These are phyloP conservation scores for Toxonevra muliebris DNA, from an alignment of 2,888 invertebrate genomes.

Conservation along the genomic window DNA sequence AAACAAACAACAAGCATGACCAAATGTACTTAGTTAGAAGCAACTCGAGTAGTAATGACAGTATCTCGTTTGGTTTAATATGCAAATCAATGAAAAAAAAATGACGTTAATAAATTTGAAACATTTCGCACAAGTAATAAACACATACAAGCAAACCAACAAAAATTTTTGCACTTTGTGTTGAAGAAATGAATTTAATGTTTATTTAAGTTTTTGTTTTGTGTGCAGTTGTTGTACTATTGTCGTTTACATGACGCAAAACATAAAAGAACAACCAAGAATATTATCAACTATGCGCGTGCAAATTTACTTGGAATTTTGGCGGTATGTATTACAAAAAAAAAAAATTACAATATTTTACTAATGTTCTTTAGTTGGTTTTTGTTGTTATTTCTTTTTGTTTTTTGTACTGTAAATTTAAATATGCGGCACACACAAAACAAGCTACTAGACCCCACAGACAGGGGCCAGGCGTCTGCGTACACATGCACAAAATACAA, in stretches of 20 bases:
- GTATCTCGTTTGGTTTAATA: constrained; percentile 18
- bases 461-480: too few species aligned
- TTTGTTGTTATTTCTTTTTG: neutral
- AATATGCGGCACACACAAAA: neutral
- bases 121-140: constrained; percentile 11
- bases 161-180: constrained; percentile 1
- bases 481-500: neutral
- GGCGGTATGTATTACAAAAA: constrained; percentile 10
- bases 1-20: neutral
- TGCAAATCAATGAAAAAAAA: constrained; percentile 36
- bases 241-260: too few species aligned
- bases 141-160: neutral
- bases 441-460: too few species aligned
- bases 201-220: too few species aligned
- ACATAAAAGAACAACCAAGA: neutral
- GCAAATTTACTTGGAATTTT: constrained; percentile 23
- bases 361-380: too few species aligned
- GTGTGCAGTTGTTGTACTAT: neutral
- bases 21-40: neutral
- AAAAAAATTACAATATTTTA: neutral
- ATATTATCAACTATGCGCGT: constrained; percentile 4
- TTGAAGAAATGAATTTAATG: neutral
- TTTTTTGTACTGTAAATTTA: constrained; percentile 2
- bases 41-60: neutral
- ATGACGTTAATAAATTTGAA: constrained; percentile 35